phyloP scores from a whole-genome alignment of 1,140 invertebrate species.

The Zaprionus gabonicus region DNA sequence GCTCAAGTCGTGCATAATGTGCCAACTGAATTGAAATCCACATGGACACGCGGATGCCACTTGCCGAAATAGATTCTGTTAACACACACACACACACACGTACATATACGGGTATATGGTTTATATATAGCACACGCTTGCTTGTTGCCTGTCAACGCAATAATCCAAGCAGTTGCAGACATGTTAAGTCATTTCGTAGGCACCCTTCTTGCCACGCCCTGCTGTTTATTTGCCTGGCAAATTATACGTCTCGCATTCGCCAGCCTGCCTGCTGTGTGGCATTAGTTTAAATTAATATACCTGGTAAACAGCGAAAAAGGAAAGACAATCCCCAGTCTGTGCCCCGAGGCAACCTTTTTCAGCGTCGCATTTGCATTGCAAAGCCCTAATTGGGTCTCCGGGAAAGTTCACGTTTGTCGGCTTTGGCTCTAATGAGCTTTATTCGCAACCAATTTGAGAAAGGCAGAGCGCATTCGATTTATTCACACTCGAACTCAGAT shows the following conservation, averaged over 20 bases:
- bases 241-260: conserved; percentile 61
- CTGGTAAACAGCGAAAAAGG: conserved; percentile 35
- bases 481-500: background rate
- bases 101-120: background rate
- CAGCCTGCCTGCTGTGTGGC: conserved; percentile 46
- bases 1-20: conserved; percentile 57
- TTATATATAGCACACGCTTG: conserved; percentile 39
- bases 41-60: conserved; percentile 3
- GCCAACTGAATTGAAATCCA: conserved; percentile 6
- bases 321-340: background rate
- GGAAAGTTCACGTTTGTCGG: background rate
- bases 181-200: conserved; percentile 74
- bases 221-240: conserved; percentile 46
- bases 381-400: conserved; percentile 54
- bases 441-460: conserved; percentile 19
- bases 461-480: background rate
- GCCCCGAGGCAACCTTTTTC: conserved; percentile 8
- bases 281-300: conserved; percentile 74
- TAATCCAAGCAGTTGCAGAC: conserved; percentile 70
- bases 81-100: conserved; percentile 1
- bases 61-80: background rate
- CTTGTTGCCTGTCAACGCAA: conserved; percentile 59
- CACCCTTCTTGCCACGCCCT: conserved; percentile 21
- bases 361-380: conserved; percentile 2
- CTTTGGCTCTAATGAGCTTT: background rate